These are phyloP conservation scores for Halcyon leucocephala DNA, from an alignment of 2,797 vertebrate species.

Conservation along the genomic window DNA sequence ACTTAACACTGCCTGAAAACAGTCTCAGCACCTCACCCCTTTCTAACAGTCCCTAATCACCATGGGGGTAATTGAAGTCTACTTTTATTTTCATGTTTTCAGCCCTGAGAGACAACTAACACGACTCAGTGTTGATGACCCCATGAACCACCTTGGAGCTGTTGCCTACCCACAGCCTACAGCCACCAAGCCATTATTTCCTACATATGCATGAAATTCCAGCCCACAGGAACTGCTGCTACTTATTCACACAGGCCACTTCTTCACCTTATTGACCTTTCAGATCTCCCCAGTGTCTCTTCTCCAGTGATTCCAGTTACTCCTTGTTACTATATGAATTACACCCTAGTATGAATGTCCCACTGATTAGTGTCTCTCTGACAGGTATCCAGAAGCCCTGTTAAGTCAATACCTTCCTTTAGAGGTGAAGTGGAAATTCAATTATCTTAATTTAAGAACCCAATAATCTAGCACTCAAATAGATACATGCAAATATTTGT, in stretches of 20 bases:
- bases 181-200: neutral
- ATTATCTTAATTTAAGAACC: neutral
- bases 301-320: neutral
- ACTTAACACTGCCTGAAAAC: neutral
- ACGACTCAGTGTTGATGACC: neutral
- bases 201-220: fast-evolving
- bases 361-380: neutral
- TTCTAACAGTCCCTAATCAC: neutral
- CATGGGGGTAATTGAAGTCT: neutral
- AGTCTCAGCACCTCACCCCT: neutral
- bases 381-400: neutral
- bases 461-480: neutral
- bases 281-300: neutral
- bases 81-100: neutral
- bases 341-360: neutral
- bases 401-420: neutral
- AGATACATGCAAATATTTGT: neutral
- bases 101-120: neutral
- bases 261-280: neutral
- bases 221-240: neutral
- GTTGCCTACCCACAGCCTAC: fast-evolving
- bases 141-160: fast-evolving
- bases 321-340: neutral
- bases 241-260: neutral
- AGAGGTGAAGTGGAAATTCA: neutral